These are phyloP conservation scores for Halocaridina rubra DNA, from an alignment of 2,888 invertebrate genomes.

Conservation along the genomic window DNA sequence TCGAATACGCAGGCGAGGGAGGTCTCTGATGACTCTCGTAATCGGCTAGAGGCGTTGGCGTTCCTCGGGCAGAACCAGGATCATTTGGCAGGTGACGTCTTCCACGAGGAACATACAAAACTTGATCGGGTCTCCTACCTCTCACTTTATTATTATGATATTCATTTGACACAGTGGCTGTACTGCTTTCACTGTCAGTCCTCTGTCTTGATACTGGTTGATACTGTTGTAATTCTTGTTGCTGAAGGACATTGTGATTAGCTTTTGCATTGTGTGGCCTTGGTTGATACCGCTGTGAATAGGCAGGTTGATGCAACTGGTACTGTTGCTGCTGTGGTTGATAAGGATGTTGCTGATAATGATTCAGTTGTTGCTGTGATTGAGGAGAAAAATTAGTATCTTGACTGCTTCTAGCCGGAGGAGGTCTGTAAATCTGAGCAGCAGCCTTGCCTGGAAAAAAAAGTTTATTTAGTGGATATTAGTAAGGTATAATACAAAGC, in stretches of 20 bases:
- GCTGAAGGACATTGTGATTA: neutral
- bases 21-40: slow-evolving; percentile 36
- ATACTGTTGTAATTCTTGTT: neutral
- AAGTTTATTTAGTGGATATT: neutral
- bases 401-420: slow-evolving; percentile 35
- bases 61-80: slow-evolving; percentile 28
- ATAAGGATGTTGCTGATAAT: neutral
- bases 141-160: neutral
- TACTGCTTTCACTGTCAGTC: slow-evolving; percentile 46
- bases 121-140: slow-evolving; percentile 54
- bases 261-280: neutral
- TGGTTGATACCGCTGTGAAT: too few relatives aligned
- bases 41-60: slow-evolving; percentile 41
- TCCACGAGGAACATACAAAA: slow-evolving; percentile 55
- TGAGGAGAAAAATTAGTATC: neutral
- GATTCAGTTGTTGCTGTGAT: too few relatives aligned
- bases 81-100: slow-evolving; percentile 22
- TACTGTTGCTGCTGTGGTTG: neutral
- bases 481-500: neutral
- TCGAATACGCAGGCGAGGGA: slow-evolving; percentile 54
- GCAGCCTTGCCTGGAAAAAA: slow-evolving; percentile 29
- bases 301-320: neutral
- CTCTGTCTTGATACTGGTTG: slow-evolving; percentile 9
- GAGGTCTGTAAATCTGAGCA: slow-evolving; percentile 52
- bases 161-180: neutral